A percentile compares a stretch with the other conserved stretches of the same genome.
These are phyloP conservation scores for Triplophysa yarkandensis DNA, from an alignment of 2,797 vertebrate species.

Conservation along the genomic window DNA sequence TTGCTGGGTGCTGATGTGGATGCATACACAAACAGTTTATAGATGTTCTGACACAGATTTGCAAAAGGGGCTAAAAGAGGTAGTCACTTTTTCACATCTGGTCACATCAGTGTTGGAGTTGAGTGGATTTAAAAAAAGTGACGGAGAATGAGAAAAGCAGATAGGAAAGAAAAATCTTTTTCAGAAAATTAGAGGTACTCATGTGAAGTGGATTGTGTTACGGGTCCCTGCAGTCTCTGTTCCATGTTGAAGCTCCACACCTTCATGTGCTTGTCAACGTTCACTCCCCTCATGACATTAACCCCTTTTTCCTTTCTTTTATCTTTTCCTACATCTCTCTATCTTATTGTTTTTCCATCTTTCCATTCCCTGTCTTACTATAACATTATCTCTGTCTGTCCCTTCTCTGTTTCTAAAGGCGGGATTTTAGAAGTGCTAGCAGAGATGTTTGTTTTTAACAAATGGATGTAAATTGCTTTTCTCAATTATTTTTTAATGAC, in stretches of 20 bases:
- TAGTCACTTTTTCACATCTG: conserved; percentile 32
- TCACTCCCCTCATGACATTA: conserved; percentile 35
- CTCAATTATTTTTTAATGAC: conserved; percentile 16
- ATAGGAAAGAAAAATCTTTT: not conserved
- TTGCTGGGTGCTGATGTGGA: not conserved
- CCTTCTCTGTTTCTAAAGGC: not conserved
- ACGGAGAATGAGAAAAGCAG: not conserved
- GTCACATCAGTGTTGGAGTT: conserved; percentile 25
- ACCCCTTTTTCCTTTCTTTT: conserved; percentile 44
- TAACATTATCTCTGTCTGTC: not conserved
- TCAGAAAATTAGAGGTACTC: not conserved
- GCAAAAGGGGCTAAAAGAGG: not conserved
- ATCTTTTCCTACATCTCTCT: not conserved
- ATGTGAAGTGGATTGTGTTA: conserved; percentile 7
- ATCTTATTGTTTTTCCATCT: not conserved
- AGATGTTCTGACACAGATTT: conserved; percentile 38
- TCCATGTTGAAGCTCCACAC: conserved; percentile 40
- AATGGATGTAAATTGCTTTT: conserved; percentile 10
- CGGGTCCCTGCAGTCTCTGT: not conserved
- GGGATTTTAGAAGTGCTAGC: not conserved
- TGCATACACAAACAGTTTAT: conserved; percentile 14
- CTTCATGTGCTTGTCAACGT: conserved; percentile 48
- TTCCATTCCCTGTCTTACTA: not conserved
- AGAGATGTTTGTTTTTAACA: conserved; percentile 18
- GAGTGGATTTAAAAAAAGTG: not conserved